Evolutionary conservation across 2,797 vertebrate species (phyloP), one percentile per base, ranked within the genome.

Genomic region (Pangasius djambal): DNA sequence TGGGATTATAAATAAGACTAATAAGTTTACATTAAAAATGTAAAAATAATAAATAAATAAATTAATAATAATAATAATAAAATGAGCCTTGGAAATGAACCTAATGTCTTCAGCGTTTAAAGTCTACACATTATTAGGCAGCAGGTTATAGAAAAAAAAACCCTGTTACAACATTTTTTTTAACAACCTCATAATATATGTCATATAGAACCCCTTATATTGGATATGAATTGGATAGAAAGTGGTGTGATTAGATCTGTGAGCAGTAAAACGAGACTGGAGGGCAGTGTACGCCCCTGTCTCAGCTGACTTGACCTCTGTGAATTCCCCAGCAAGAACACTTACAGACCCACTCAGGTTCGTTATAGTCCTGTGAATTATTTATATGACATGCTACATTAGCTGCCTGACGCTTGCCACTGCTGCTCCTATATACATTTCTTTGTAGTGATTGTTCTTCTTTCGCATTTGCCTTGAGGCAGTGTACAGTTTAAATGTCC

Each of bases 321-420:
- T 61, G 69, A 50, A 77, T 31, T 40, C 52, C 57, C 16, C 50
- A 82, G 59, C 5, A 22, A 69, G 78, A 16, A 31, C 37, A 77
- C 44, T 40, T 50, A 40, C 72, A 79, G 63, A 50, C 12, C 20
- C 37, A 69, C 57, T 85, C 61, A 52, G 65, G 74, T 57, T 55
- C 3, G 22, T 59, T 79, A 87, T 86, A 67, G 44, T 44, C 6
- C 69, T 89, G 78, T 89, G 89, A 88, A 90, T 90, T 86, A 90
- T 90, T 70, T 75, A 90, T 85, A 74, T 37, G 75, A 31, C 89
- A 44, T 55, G 59, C 82, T 74, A 81, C 72, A 63, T 86, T 88
- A 85, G 74, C 52, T 44, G 55, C 16, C 44, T 82, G 83, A 65
- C 10, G 81, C 57, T 67, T 25, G n/a, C 57, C 34, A 22, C 8